Conservation (phyloP, 1,140 invertebrate genomes). For the Trachelipus rathkii region DNA sequence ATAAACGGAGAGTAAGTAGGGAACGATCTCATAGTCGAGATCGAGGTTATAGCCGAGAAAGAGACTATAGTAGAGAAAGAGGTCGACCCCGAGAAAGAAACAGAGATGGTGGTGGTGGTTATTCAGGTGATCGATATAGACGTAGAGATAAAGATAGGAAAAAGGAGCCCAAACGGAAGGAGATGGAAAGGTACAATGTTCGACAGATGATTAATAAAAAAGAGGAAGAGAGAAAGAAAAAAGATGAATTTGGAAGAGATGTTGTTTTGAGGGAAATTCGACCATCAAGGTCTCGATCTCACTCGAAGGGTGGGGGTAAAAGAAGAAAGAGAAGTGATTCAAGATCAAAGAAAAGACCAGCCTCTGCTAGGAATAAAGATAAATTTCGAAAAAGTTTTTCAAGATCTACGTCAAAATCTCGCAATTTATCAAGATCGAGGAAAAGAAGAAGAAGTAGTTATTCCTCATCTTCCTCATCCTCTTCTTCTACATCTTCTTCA, state of each 20-base stretch:
- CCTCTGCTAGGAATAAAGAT: conserved; percentile 40
- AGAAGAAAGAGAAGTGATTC: conserved; percentile 33
- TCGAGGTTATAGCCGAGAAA: conserved; percentile 24
- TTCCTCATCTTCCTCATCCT: conserved; percentile 40
- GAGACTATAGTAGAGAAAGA: conserved; percentile 31
- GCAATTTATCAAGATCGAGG: conserved; percentile 29
- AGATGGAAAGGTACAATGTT: conserved; percentile 75
- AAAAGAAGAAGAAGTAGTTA: conserved; percentile 41
- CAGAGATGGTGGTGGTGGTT: background rate
- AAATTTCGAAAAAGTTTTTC: conserved; percentile 27
- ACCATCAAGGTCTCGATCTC: conserved; percentile 45
- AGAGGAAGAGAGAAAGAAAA: conserved; percentile 53
- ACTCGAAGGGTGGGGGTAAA: conserved; percentile 41
- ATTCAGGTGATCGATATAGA: background rate
- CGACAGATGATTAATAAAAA: conserved; percentile 64
- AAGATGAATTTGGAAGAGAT: conserved; percentile 76
- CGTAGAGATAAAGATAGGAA: conserved; percentile 34
- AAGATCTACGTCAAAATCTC: conserved; percentile 40
- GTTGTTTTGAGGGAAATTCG: conserved; percentile 50
- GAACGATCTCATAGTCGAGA: conserved; percentile 21
- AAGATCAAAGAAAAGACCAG: conserved; percentile 40
- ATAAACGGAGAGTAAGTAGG: conserved; percentile 31
- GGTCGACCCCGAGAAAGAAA: conserved; percentile 34
- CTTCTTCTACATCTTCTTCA: conserved; percentile 39
- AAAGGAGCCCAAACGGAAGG: conserved; percentile 53